Percentiles rank a stretch among this genome's conserved stretches.
Conservation (phyloP, 2,888 invertebrate species). For the Ophion obscuratus region DNA sequence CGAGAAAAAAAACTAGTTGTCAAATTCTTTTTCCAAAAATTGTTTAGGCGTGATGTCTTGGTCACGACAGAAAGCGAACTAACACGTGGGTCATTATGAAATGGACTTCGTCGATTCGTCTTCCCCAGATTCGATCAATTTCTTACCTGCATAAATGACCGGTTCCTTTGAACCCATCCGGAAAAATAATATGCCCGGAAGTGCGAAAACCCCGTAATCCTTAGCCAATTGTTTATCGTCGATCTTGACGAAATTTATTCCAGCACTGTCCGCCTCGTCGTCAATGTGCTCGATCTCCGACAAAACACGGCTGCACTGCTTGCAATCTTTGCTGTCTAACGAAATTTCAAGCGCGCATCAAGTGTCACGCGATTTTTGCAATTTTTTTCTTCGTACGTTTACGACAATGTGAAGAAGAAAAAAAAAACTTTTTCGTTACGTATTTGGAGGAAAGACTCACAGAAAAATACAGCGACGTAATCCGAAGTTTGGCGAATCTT, state of each 20-base stretch:
- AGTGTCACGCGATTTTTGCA: conserved; percentile 43
- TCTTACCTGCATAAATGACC: conserved; percentile 93
- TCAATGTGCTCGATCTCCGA: conserved; percentile 96
- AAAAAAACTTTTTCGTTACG: neutral
- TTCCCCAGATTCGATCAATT: neutral
- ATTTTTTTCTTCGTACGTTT: conserved; percentile 3
- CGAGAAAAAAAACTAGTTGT: no score
- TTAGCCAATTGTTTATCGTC: conserved; percentile 95
- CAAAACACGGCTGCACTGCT: conserved; percentile 95
- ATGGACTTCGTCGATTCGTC: no score
- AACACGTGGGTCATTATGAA: no score
- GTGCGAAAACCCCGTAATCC: conserved; percentile 94
- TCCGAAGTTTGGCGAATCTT: conserved; percentile 95
- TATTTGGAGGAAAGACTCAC: conserved; percentile 86
- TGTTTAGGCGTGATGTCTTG: no score
- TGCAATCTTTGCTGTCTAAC: conserved; percentile 97
- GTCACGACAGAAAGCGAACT: no score
- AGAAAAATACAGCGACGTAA: conserved; percentile 96
- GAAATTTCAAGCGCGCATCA: conserved; percentile 79
- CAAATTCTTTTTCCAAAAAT: no score
- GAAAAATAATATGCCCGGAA: conserved; percentile 96
- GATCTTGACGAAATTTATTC: conserved; percentile 96
- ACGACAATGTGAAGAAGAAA: neutral
- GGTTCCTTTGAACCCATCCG: conserved; percentile 94
- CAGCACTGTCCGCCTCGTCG: conserved; percentile 95